Evolutionary conservation across 2,797 vertebrate genomes (phyloP).

Genomic region (Parotocinclus haroldoi): DNA sequence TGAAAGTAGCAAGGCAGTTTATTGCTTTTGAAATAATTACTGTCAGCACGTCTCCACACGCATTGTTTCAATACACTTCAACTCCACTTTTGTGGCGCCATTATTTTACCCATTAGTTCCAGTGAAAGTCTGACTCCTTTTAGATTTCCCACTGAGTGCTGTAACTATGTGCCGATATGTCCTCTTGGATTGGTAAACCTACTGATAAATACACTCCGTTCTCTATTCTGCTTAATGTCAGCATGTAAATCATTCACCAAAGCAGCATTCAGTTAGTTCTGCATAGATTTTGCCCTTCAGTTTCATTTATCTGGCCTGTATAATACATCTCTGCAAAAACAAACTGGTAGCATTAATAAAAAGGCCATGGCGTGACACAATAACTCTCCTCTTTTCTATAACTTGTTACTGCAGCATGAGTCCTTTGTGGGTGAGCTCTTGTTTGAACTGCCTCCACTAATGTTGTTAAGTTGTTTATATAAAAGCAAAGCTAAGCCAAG

Average conservation of each 20-base stretch:
- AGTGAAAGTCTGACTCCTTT: conserved; percentile 8
- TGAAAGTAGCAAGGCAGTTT: too few species aligned
- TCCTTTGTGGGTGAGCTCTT: not conserved
- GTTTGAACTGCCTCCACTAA: conserved; percentile 48
- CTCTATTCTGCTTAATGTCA: conserved; percentile 62
- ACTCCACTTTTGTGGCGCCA: conserved; percentile 19
- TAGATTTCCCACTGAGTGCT: conserved; percentile 34
- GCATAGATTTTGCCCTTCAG: conserved; percentile 29
- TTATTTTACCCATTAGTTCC: conserved; percentile 39
- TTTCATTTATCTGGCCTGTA: conserved; percentile 60
- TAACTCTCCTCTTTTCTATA: conserved; percentile 1
- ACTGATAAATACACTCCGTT: conserved; percentile 25
- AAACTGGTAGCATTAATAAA: conserved; percentile 60
- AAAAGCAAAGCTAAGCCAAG: conserved; percentile 82
- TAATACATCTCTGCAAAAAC: conserved; percentile 63
- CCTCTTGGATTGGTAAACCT: conserved; percentile 18
- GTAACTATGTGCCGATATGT: conserved; percentile 21
- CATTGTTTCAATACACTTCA: conserved; percentile 12
- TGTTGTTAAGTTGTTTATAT: conserved; percentile 77
- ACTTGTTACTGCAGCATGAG: conserved; percentile 5
- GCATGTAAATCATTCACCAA: conserved; percentile 68
- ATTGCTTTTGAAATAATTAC: conserved; percentile 29
- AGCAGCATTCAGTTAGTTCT: conserved; percentile 55
- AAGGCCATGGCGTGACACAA: conserved; percentile 46
- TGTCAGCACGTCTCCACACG: conserved; percentile 39